Evolutionary conservation across 23 tunicate species (phyloP), one percentile per base, ranked within the genome.

Genomic region (Ciona savignyi): DNA sequence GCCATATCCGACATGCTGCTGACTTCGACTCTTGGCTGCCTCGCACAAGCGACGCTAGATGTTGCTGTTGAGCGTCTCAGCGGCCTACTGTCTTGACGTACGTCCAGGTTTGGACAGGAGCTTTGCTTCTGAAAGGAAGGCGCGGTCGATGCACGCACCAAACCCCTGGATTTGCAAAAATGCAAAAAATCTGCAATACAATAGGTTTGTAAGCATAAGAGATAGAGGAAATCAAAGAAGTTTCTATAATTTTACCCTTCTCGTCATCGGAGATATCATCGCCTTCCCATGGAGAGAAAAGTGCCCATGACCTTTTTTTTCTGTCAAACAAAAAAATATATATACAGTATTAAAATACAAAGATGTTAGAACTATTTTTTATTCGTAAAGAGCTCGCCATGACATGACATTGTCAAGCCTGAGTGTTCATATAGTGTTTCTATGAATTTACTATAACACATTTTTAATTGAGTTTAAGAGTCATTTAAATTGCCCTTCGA

Each of bases 221-320:
- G n/a, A n/a, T n/a, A n/a, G n/a, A n/a, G n/a, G n/a, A n/a, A n/a
- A n/a, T n/a, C n/a, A n/a, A n/a, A n/a, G n/a, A n/a, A n/a, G n/a
- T n/a, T n/a, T n/a, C n/a, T n/a, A n/a, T n/a, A n/a, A n/a, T n/a
- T n/a, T 56, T 56, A 70, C 70, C 70, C 3, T 30, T 29, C 19
- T 80, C 84, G 67, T 62, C 35, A 33, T 80, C 84, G 32, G 68
- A 70, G 61, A 49, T 51, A 1, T 33, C 67, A 23, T 60, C 34
- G 1, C 56, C 70, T 23, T 63, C 67, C 84, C 84, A 80, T 24
- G 68, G 70, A 30, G 84, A 80, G 51, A 80, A 80, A 4, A 68
- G 70, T 2, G 77, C 31, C 84, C 84, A 80, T 2, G 35, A 0
- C 35, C 62, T 71, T 25, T 71, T 80, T 34, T 70, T 80, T 32